Evolutionary conservation across 2,797 vertebrate species (phyloP).

Genomic region (Amblyraja radiata): DNA sequence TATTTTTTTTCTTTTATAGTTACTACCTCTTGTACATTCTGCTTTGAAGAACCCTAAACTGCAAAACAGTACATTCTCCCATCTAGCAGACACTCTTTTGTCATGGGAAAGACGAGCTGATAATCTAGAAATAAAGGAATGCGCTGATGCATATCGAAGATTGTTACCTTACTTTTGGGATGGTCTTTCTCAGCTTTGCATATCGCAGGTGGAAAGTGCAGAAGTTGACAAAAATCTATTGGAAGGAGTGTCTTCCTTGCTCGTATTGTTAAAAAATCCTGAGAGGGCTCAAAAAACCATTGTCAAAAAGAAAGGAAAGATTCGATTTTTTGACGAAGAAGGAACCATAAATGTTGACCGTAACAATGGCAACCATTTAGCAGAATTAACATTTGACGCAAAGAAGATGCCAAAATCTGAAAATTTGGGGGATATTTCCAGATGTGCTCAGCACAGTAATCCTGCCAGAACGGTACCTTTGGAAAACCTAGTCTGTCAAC

Average conservation of each 20-base stretch:
- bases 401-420: constrained; percentile 49
- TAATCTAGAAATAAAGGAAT: constrained; percentile 44
- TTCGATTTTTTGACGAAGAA: constrained; percentile 68
- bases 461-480: constrained; percentile 62
- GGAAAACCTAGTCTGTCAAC: constrained; percentile 77
- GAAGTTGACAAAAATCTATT: constrained; percentile 65
- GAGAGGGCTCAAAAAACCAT: constrained; percentile 49
- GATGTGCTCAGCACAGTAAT: not conserved
- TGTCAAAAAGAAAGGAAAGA: constrained; percentile 69
- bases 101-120: constrained; percentile 81
- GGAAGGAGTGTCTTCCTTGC: constrained; percentile 68
- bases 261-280: constrained; percentile 77
- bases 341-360: constrained; percentile 41
- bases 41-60: constrained; percentile 68
- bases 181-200: constrained; percentile 65
- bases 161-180: constrained; percentile 80
- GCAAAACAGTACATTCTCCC: constrained; percentile 70
- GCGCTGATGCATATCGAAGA: constrained; percentile 55
- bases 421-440: not conserved
- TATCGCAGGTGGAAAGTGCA: constrained; percentile 58
- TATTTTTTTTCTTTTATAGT: constrained; percentile 57
- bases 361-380: constrained; percentile 41
- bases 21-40: constrained; percentile 70
- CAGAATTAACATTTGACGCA: constrained; percentile 42
- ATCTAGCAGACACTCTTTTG: constrained; percentile 71